These are phyloP conservation scores for Todiramphus chloris DNA, from an alignment of 2,113 vertebrate species.

Conservation along the genomic window DNA sequence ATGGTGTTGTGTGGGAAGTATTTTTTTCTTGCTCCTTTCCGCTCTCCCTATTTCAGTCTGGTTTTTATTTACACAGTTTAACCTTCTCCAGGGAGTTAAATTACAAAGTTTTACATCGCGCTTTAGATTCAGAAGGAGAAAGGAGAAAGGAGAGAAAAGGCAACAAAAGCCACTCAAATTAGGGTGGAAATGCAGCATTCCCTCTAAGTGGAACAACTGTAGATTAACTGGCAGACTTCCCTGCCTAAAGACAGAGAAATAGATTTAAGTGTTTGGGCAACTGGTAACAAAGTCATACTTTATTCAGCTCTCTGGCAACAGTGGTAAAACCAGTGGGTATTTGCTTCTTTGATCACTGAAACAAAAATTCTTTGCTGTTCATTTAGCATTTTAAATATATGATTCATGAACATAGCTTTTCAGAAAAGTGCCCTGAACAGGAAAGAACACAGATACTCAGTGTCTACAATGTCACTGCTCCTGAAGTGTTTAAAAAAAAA, in stretches of 20 bases:
- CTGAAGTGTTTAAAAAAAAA: neutral
- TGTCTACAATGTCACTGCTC: neutral
- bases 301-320: neutral
- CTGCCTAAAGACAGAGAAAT: neutral
- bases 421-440: neutral
- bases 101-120: neutral
- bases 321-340: constrained; percentile 31
- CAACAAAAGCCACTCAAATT: neutral
- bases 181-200: neutral
- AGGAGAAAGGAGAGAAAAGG: neutral
- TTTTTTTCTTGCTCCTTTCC: neutral
- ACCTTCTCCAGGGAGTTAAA: neutral
- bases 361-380: neutral
- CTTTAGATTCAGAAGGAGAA: neutral
- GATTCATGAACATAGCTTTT: neutral
- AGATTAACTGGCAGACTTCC: neutral
- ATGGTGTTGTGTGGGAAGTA: neutral
- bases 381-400: neutral
- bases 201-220: neutral
- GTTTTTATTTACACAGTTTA: neutral
- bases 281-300: neutral
- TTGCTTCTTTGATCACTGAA: constrained; percentile 23
- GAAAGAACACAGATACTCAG: neutral
- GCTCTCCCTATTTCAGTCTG: neutral
- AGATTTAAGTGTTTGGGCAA: neutral